phyloP scores from a whole-genome alignment of 2,797 vertebrate genomes.

The Vipera ursinii region DNA sequence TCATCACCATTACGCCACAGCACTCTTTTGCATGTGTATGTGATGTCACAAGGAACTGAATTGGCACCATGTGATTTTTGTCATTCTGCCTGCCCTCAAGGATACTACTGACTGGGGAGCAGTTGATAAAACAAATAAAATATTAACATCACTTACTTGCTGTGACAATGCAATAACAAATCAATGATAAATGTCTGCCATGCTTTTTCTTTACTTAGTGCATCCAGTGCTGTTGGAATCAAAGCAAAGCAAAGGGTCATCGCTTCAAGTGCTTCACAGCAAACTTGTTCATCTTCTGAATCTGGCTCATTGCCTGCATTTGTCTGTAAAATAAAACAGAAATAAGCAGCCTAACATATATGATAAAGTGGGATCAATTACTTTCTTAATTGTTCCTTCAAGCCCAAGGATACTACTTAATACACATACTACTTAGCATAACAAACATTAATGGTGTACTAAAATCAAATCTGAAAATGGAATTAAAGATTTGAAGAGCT shows the following conservation, averaged over 20 bases:
- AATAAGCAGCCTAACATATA: slow-evolving; percentile 32
- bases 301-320: slow-evolving; percentile 95
- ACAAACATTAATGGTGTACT: not conserved
- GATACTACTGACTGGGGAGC: not conserved
- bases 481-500: not conserved
- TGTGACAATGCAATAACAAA: slow-evolving; percentile 96
- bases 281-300: slow-evolving; percentile 96
- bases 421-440: not conserved
- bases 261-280: slow-evolving; percentile 97
- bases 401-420: not conserved
- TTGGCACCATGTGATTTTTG: not conserved
- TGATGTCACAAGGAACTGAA: not conserved
- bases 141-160: slow-evolving; percentile 83
- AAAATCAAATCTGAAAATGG: not conserved
- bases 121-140: not conserved
- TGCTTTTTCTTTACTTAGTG: slow-evolving; percentile 98
- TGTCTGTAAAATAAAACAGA: slow-evolving; percentile 76
- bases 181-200: slow-evolving; percentile 99
- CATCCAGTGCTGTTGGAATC: slow-evolving; percentile 95
- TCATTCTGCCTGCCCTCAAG: not conserved
- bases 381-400: not conserved
- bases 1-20: not conserved
- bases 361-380: not conserved
- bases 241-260: slow-evolving; percentile 99
- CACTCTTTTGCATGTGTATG: not conserved